Base-by-base conservation (phyloP, 2,113 vertebrate genomes). In the Emydocephalus ijimae region DNA sequence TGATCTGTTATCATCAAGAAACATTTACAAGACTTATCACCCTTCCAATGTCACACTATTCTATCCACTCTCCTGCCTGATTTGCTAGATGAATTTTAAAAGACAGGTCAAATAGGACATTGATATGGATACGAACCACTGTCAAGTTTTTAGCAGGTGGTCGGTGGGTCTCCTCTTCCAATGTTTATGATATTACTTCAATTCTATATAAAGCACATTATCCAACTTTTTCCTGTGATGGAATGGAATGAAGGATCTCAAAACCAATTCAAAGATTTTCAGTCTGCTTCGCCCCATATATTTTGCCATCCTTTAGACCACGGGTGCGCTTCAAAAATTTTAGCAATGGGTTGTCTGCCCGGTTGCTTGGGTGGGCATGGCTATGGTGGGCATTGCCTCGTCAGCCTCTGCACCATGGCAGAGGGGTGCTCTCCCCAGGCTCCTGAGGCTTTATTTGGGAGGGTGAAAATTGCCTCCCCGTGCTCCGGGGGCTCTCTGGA, bases 1-100 rank as follows among this genome's bases (percentile, higher is more conserved):
- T 96, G 95, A 96, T 97, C 96, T 91, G 92, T 39, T 96, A 96
- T 96, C 96, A 93, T 59, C 86, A 96, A 92, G 43, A 91, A 97
- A 95, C 95, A 95, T 95, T 96, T 93, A 56, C 89, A 94, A 94
- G 20, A 96, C 96, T 96, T 95, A 94, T 92, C 59, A 93, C 93
- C 5, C 88, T 96, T 96, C 95, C 69, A 94, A 92, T 96, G 34
- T 39, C 34, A 39, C 18, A 43, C 18, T 39, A 93, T 85, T 39
- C 94, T 90, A 92, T 90, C 26, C 74, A 92, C 93, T 94, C 95
- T 93, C 95, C 95, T 88, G 91, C 95, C 89, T 94, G 55, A 43
- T 39, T 24, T 95, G 91, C 52, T 89, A 91, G 95, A 93, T 92
- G 81, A 96, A 87, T 91, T 94, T 94, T 92, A 93, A 88, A 90